phyloP scores from a whole-genome alignment of 2,797 vertebrate genomes.

The Gallinago solitaria region DNA sequence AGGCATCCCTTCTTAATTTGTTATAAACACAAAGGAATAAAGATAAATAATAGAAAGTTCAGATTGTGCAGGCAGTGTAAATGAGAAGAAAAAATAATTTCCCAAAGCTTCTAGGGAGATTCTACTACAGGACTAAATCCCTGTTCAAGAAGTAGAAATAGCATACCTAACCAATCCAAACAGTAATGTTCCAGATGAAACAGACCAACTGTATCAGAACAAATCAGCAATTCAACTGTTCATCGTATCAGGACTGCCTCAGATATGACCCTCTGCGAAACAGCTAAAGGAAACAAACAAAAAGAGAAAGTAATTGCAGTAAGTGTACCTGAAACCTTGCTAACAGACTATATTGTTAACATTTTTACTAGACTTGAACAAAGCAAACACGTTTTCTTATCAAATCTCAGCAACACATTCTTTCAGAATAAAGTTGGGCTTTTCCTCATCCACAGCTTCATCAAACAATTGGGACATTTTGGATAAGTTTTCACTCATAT shows the following conservation, averaged over 20 bases:
- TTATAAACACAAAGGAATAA: background rate
- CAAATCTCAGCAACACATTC: background rate
- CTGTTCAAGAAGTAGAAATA: background rate
- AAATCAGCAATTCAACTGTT: background rate
- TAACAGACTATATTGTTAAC: background rate
- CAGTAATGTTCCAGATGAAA: background rate
- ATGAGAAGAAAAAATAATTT: background rate
- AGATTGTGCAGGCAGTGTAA: background rate
- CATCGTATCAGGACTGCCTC: background rate
- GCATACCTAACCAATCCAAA: background rate
- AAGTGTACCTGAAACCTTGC: background rate
- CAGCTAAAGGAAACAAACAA: background rate
- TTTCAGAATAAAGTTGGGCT: background rate
- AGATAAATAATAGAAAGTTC: background rate
- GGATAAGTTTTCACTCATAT: background rate
- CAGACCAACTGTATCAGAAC: background rate
- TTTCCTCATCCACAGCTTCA: background rate
- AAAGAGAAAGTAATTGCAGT: background rate
- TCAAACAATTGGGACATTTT: background rate
- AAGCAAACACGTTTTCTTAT: background rate
- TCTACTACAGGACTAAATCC: background rate
- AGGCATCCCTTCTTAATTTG: background rate
- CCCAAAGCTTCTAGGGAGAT: background rate
- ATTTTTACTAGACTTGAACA: background rate
- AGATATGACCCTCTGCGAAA: background rate